A percentile compares a stretch with the other conserved stretches of the same genome.
Evolutionary conservation across 2,797 vertebrate species (phyloP).

Genomic region (Falco concolor): DNA sequence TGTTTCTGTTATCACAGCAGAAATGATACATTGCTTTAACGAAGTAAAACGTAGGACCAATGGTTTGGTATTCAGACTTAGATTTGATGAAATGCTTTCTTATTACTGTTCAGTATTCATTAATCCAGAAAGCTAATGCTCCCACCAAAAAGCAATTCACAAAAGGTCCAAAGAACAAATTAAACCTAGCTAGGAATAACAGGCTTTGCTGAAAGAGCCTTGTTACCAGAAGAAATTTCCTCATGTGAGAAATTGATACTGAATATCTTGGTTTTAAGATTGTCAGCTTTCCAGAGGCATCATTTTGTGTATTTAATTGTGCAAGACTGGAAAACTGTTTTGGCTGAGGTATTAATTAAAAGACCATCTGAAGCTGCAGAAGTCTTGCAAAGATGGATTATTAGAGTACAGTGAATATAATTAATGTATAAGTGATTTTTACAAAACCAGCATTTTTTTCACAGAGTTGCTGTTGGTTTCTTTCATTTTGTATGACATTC

Average conservation of each 20-base stretch:
- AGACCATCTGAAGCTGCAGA: background rate
- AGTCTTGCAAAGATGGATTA: background rate
- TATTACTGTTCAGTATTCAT: background rate
- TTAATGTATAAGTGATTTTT: background rate
- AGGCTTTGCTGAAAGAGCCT: background rate
- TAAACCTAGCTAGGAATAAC: background rate
- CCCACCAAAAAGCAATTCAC: background rate
- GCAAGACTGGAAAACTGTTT: background rate
- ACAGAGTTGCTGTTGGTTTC: background rate
- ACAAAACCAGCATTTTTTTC: background rate
- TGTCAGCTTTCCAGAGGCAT: background rate
- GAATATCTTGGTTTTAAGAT: background rate
- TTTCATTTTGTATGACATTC: background rate
- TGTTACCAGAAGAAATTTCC: background rate
- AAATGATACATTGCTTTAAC: conserved; percentile 35
- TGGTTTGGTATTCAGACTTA: background rate
- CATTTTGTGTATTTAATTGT: background rate
- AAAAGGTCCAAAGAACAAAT: background rate
- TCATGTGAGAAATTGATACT: background rate
- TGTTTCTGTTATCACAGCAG: conserved; percentile 39
- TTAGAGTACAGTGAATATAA: background rate
- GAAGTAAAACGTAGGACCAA: background rate
- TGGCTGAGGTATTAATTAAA: background rate
- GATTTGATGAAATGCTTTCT: conserved; percentile 1
- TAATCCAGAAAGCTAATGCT: background rate